Evolutionary conservation across 2,113 vertebrate species (phyloP), one percentile per base, ranked within the genome.

Genomic region (Dipodomys stephensi): DNA sequence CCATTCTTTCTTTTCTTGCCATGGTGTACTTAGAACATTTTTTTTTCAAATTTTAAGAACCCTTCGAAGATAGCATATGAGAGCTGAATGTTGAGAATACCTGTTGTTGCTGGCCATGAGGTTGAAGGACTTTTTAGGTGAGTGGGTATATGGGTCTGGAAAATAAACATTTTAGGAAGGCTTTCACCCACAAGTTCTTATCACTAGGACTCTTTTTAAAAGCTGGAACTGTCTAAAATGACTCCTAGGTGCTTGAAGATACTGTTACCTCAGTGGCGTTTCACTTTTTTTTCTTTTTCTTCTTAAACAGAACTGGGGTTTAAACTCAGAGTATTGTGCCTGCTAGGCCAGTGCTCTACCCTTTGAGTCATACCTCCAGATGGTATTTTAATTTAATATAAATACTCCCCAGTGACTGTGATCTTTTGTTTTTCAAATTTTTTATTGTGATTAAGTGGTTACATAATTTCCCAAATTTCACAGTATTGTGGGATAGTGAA

Each of bases 101-200:
- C 30, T 69, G 3, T 72, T 89, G 62, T 1, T 49, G 20, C n/a
- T 74, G 85, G 32, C 32, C 35, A 57, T 53, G 35, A 27, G 46
- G 49, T 90, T 84, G 68, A 92, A 96, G 44, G 23, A 57, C 57
- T 77, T 25, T 68, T 84, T 77, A 87, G 60, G 19, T 84, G 25
- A 12, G 60, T 35, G 76, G n/a, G 35, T 20, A 32, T 10, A 19
- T 35, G 35, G 39, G 3, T 68, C 53, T 80, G 68, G 67, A n/a
- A 46, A 67, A n/a, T 23, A 74, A 65, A 28, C 22, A 23, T 73
- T 76, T 79, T 78, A 90, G 83, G 91, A 60, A 76, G 28, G 23
- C 23, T 87, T 53, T 91, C 32, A 76, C 18, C 68, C 68, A 25
- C 27, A 25, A 23, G 73, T 81, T 93, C 23, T 57, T 16, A 35